These are phyloP conservation scores for Pseudorectes ferrugineus DNA, from an alignment of 2,113 vertebrate genomes.

Conservation along the genomic window DNA sequence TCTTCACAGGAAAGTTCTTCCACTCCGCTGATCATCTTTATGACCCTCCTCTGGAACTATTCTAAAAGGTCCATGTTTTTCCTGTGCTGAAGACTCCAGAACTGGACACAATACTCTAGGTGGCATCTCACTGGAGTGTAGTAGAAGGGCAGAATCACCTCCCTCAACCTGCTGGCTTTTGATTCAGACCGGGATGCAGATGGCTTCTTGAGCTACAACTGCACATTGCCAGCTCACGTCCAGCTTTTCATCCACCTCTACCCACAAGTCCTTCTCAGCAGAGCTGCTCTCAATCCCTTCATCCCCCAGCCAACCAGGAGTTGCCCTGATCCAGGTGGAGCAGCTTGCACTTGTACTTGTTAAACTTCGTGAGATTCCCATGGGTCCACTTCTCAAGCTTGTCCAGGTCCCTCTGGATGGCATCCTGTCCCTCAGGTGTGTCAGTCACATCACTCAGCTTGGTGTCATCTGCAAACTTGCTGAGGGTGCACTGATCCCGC, in stretches of 20 bases:
- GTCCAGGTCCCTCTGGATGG: background rate
- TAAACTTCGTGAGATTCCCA: background rate
- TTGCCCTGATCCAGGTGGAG: too few relatives aligned
- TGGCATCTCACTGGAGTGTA: background rate
- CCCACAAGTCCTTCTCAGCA: background rate
- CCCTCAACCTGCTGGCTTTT: background rate
- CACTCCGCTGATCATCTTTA: background rate
- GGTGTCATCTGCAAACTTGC: background rate
- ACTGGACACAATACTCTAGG: too few relatives aligned
- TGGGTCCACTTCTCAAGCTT: too few relatives aligned
- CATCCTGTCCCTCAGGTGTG: too few relatives aligned
- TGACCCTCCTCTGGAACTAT: background rate
- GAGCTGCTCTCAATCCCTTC: background rate
- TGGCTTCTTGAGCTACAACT: background rate
- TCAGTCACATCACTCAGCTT: background rate
- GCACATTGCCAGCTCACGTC: background rate
- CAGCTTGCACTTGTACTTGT: background rate
- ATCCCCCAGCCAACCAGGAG: rapidly evolving
- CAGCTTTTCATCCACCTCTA: background rate
- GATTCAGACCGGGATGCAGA: background rate
- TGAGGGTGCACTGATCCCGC: background rate
- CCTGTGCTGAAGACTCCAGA: background rate
- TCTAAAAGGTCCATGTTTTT: background rate
- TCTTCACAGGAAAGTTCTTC: background rate
- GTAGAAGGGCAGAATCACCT: background rate